Evolutionary conservation across 1,140 invertebrate genomes (phyloP).

Genomic region (Ceratosolen solmsi): DNA sequence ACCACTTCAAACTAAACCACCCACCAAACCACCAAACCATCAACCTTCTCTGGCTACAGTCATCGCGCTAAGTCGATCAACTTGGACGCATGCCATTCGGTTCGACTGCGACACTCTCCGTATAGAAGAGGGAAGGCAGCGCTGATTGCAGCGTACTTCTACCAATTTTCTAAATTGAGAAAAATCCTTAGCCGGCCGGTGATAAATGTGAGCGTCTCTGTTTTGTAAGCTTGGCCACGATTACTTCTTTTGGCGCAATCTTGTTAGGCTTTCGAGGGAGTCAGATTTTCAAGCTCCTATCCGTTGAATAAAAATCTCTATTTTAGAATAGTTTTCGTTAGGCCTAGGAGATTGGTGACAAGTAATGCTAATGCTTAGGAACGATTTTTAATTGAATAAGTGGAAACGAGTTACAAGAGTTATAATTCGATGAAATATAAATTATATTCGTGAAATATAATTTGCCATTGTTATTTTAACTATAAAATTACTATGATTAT

Average conservation of each 20-base stretch:
- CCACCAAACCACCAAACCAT: neutral
- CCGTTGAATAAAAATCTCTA: too few relatives aligned
- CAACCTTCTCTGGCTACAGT: neutral
- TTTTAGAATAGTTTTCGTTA: too few relatives aligned
- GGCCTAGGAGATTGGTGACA: too few relatives aligned
- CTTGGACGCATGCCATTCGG: conserved; percentile 46
- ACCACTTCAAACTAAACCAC: neutral
- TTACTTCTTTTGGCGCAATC: conserved; percentile 12
- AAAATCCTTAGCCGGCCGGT: conserved; percentile 43
- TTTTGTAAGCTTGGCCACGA: neutral
- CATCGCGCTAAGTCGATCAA: conserved; percentile 49
- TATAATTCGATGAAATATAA: too few relatives aligned
- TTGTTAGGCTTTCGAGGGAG: neutral
- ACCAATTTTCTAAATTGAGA: conserved; percentile 51
- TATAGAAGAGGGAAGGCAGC: conserved; percentile 1
- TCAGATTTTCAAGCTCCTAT: neutral
- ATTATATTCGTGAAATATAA: too few relatives aligned
- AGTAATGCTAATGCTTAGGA: too few relatives aligned
- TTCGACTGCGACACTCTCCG: neutral
- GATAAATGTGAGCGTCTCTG: conserved; percentile 16
- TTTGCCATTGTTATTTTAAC: too few relatives aligned
- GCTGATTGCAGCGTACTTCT: conserved; percentile 46
- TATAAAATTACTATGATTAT: too few relatives aligned
- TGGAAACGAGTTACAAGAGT: too few relatives aligned
- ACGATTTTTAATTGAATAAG: too few relatives aligned